phyloP scores from a whole-genome alignment of 2,888 invertebrate species.

The Eupithecia subfuscata region DNA sequence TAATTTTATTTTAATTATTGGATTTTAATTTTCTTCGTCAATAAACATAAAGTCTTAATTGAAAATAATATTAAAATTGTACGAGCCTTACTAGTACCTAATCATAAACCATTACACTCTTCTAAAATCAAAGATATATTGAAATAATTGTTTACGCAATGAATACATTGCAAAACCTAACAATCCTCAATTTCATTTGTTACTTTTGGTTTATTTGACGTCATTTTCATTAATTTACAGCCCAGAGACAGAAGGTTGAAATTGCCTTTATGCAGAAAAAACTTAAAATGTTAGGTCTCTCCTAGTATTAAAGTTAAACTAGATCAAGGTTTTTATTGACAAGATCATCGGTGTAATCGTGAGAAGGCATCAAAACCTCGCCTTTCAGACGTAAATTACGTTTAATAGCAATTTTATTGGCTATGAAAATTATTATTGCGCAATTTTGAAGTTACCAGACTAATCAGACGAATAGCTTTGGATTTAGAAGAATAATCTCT shows the following conservation, averaged over 20 bases:
- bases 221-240: neutral
- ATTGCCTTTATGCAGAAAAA: neutral
- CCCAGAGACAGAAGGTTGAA: neutral
- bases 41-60: no score
- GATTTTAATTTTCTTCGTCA: no score
- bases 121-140: neutral
- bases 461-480: constrained; percentile 67
- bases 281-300: neutral
- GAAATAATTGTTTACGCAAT: neutral
- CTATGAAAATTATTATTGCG: constrained; percentile 66
- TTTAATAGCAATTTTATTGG: constrained; percentile 64
- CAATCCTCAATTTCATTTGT: no score
- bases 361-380: constrained; percentile 41
- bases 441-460: constrained; percentile 60
- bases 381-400: constrained; percentile 56
- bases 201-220: no score
- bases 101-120: neutral
- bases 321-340: constrained; percentile 1
- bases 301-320: neutral
- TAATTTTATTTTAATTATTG: no score
- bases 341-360: constrained; percentile 33
- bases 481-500: constrained; percentile 48
- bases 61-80: neutral
- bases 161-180: no score
- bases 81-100: neutral